These are phyloP conservation scores for Cotesia glomerata DNA, from an alignment of 1,140 invertebrate species.

Conservation along the genomic window DNA sequence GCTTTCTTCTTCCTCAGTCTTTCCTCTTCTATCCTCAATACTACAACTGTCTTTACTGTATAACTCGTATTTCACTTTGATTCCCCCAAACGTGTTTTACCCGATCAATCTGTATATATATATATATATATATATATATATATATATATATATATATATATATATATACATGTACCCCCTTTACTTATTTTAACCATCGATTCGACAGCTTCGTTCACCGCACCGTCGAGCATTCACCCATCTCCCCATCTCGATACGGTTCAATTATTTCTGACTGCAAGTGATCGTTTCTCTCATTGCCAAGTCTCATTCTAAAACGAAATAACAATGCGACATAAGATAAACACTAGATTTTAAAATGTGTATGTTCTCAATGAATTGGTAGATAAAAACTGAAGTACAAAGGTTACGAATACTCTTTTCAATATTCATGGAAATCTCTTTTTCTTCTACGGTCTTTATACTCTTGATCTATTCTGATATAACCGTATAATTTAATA, in stretches of 20 bases:
- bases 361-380: conserved; percentile 31
- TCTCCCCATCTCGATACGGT: conserved; percentile 45
- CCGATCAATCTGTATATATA: not conserved
- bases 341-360: conserved; percentile 50
- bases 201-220: conserved; percentile 19
- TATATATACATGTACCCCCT: not conserved
- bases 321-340: conserved; percentile 54
- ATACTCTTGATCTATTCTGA: not conserved
- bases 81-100: not conserved
- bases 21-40: not conserved
- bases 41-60: not conserved
- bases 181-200: conserved; percentile 24
- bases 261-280: conserved; percentile 48
- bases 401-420: conserved; percentile 41
- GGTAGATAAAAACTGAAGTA: conserved; percentile 49
- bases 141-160: no score
- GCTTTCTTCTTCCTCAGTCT: conserved; percentile 5
- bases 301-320: conserved; percentile 35
- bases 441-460: conserved; percentile 3
- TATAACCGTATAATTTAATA: not conserved
- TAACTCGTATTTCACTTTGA: not conserved
- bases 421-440: conserved; percentile 43
- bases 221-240: conserved; percentile 29
- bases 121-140: no score
- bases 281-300: conserved; percentile 37